These are phyloP conservation scores for Xylophagus ater DNA, from an alignment of 2,888 invertebrate genomes.

Conservation along the genomic window DNA sequence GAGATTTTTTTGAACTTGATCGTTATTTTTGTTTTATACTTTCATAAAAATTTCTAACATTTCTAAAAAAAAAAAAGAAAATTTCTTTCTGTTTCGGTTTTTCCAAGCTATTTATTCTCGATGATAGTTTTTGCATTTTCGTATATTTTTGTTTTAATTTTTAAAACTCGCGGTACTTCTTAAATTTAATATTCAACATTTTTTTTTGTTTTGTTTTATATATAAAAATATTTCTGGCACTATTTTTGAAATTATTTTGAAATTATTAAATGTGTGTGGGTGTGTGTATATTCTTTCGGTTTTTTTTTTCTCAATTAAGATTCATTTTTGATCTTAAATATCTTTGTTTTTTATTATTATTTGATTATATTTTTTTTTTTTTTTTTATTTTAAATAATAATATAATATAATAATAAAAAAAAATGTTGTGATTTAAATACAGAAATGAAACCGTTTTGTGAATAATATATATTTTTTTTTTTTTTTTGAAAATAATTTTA, in stretches of 20 bases:
- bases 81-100: too few species aligned
- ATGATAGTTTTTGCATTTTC: too few species aligned
- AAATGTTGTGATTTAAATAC: slow-evolving; percentile 6
- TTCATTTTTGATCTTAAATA: too few species aligned
- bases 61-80: too few species aligned
- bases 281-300: too few species aligned
- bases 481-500: slow-evolving; percentile 8
- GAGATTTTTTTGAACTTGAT: slow-evolving; percentile 5
- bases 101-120: too few species aligned
- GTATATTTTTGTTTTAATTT: slow-evolving; percentile 7
- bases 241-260: slow-evolving; percentile 34
- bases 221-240: slow-evolving; percentile 39
- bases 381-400: background rate
- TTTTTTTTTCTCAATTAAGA: too few species aligned
- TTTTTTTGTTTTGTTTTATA: slow-evolving; percentile 14
- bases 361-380: slow-evolving; percentile 3
- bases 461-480: slow-evolving; percentile 6
- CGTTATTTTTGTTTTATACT: slow-evolving; percentile 4
- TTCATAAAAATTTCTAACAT: slow-evolving; percentile 2
- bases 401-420: background rate
- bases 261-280: slow-evolving; percentile 9
- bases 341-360: slow-evolving; percentile 1
- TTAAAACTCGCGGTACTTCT: too few species aligned
- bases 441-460: slow-evolving; percentile 11
- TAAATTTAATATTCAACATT: slow-evolving; percentile 12